A percentile compares a stretch with the other conserved stretches of the same genome.
phyloP scores from a whole-genome alignment of 1,140 invertebrate species.

The Sitophilus oryzae region DNA sequence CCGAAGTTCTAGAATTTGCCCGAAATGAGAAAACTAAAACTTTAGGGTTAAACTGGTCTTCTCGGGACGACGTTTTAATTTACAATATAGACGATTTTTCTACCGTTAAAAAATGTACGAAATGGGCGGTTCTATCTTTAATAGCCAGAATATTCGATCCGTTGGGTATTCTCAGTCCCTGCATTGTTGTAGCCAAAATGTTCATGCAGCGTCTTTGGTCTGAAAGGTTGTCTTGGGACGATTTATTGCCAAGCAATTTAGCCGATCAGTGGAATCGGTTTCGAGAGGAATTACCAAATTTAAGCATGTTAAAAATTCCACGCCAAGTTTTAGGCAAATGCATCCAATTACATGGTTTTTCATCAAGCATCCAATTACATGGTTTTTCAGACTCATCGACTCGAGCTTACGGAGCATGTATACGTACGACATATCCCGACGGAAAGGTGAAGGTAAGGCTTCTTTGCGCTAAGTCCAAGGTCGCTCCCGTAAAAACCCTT shows the following conservation, averaged over 20 bases:
- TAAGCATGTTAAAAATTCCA: constrained; percentile 1
- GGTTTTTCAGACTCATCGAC: constrained; percentile 41
- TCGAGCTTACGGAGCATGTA: constrained; percentile 36
- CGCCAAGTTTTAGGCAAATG: not conserved
- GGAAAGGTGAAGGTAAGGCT: constrained; percentile 36
- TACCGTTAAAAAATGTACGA: constrained; percentile 29
- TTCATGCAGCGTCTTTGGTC: constrained; percentile 43
- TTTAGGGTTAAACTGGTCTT: constrained; percentile 22
- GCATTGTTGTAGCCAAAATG: constrained; percentile 41
- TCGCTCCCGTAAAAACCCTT: constrained; percentile 29
- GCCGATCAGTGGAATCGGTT: not conserved
- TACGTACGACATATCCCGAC: constrained; percentile 14
- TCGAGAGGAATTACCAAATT: constrained; percentile 9
- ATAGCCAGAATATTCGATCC: constrained; percentile 40
- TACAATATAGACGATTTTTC: constrained; percentile 14
- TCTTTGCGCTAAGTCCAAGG: constrained; percentile 40
- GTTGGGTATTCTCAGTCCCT: constrained; percentile 38
- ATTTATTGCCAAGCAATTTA: constrained; percentile 27
- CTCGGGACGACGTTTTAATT: constrained; percentile 5
- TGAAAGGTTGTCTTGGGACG: constrained; percentile 41
- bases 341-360: no score
- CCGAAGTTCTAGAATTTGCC: constrained; percentile 18
- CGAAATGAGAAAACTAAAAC: constrained; percentile 25
- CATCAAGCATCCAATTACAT: constrained; percentile 27
- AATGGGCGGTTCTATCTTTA: constrained; percentile 10